Evolutionary conservation across 2,888 invertebrate genomes (phyloP), one percentile per base, ranked within the genome.

Genomic region (Eugnorisma glareosa): DNA sequence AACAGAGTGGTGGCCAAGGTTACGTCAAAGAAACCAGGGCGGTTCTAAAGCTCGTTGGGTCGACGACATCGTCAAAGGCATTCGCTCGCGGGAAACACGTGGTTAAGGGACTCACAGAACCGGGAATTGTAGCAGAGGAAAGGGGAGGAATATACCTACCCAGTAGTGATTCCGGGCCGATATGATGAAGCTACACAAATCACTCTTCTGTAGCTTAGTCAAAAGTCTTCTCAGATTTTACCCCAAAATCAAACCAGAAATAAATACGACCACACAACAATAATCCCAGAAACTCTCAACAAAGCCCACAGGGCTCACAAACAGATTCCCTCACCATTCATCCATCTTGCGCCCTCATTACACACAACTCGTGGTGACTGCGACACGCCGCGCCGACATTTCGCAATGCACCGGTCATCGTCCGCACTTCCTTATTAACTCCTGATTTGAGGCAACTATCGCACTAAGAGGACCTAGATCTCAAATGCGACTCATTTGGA

Each of bases 371-470:
- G 37, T 13, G 63, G 45, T 43, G 45, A 6, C 37, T 31, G 7
- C 61, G 75, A 31, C 61, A 35, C 61, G 31, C 21, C 64, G 51
- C 69, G 43, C 57, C 77, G 75, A 83, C 84, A 86, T 93, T 93
- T 93, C 93, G 94, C 94, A 94, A 93, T 91, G 92, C 93, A 91
- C 76, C 85, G 94, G 93, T 94, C 94, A 93, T 87, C 87, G 93
- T 59, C 83, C 94, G 88, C 89, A 89, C 89, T 94, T 95, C 95
- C 95, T 95, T 92, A 94, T 95, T 95, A 95, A 88, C 81, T 70
- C 43, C 69, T 67, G 77, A 81, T 76, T 82, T 81, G 75, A 61
- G 86, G 88, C 88, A 88, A 85, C 84, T 77, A 80, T 83, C 79
- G 67, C 68, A 51, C 31, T 59, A 59, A 70, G 43, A 76, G 79